Evolutionary conservation across 2,113 vertebrate species (phyloP), one percentile per base, ranked within the genome.

Genomic region (Zootoca vivipara): DNA sequence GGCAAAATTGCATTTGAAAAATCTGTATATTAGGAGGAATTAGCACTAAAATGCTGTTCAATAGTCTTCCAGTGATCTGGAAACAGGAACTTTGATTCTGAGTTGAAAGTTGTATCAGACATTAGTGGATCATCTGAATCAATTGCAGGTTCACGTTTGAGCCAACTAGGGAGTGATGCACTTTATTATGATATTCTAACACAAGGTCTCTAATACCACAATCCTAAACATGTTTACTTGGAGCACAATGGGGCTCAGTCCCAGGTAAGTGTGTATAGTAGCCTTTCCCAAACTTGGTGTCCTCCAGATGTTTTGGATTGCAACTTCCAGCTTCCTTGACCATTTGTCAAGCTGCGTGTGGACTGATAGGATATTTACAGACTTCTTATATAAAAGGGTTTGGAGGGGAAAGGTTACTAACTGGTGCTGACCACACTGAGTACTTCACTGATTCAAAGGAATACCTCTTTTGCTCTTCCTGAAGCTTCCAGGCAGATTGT

Each of bases 331-430:
- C 46, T 52, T 52, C 46, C 10, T 2, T 52, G 10, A 52, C 46
- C 46, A 52, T 12, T 52, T 52, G 46, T 52, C 46, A 52, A 52
- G 10, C 46, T 52, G 46, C 2, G 2, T 52, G 46, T 52, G 46
- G 46, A 52, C 46, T 52, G 46, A 52, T 52, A 52, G 46, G 18
- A 74, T 90, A 30, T 87, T 89, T 92, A 89, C 28, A 92, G 40
- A 79, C 22, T 89, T 83, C n/a, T 35, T 64, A 91, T 85, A 42
- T 80, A 88, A 80, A 16, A 58, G 35, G 1, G 22, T 85, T 90
- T 93, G 33, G 5, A 92, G 33, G 77, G 87, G 92, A 94, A 64
- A 81, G 88, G 75, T 94, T 86, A 92, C 30, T 92, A 89, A 4
- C 38, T 83, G 77, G 35, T 95, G 83, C 90, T 92, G 92, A 87